These are phyloP conservation scores for Alouatta palliata DNA, from an alignment of 2,113 vertebrate species.

Conservation along the genomic window DNA sequence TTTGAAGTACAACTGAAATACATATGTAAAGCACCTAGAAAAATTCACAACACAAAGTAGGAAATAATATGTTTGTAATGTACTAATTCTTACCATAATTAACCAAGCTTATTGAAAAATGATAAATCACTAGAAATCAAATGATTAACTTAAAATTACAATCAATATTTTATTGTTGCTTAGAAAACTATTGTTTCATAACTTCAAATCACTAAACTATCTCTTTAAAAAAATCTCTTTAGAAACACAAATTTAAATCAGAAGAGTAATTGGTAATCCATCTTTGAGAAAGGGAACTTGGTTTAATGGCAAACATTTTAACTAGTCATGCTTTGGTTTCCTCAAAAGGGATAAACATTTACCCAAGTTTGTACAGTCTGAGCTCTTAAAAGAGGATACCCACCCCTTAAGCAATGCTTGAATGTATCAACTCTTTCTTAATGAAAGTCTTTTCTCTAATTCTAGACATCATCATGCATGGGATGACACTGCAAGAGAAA, in stretches of 20 bases:
- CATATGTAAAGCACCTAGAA: not conserved
- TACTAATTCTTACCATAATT: conserved; percentile 4
- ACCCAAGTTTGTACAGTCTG: not conserved
- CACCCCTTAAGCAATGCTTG: not conserved
- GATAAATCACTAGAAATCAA: not conserved
- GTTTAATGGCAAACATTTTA: not conserved
- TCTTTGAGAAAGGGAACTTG: not conserved
- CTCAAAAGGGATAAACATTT: not conserved
- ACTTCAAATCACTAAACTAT: not conserved
- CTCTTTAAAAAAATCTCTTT: not conserved
- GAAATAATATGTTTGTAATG: not conserved
- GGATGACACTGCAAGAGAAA: not conserved
- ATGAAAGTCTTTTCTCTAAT: not conserved
- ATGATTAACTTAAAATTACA: not conserved
- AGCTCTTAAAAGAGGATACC: not conserved
- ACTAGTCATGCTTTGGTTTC: not conserved
- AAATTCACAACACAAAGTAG: not conserved
- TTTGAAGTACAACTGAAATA: not conserved
- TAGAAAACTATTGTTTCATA: not conserved
- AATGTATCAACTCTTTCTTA: not conserved
- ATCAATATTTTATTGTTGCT: not conserved
- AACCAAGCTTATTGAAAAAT: not conserved
- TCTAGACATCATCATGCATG: not conserved
- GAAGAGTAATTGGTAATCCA: not conserved
- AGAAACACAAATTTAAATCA: not conserved